phyloP scores from a whole-genome alignment of 2,888 invertebrate species.

The Fabriciana adippe region DNA sequence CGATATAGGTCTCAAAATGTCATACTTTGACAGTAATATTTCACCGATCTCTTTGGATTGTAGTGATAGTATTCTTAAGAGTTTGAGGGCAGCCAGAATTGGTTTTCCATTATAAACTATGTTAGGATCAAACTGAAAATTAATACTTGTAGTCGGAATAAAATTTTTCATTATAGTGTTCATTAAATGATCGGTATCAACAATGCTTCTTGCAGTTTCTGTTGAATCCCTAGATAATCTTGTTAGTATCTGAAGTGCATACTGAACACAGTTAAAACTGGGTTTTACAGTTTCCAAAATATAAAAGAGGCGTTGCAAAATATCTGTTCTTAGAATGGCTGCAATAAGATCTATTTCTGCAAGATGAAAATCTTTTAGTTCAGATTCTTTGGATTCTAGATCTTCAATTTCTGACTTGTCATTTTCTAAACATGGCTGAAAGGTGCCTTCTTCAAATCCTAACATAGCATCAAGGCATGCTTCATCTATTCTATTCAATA shows the following conservation, averaged over 20 bases:
- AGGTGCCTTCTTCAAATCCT: conserved; percentile 84
- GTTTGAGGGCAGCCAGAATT: conserved; percentile 86
- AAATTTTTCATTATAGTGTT: conserved; percentile 83
- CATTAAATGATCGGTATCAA: conserved; percentile 85
- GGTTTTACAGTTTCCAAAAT: conserved; percentile 88
- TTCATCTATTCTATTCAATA: conserved; percentile 91
- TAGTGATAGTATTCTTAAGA: conserved; percentile 87
- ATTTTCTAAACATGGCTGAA: conserved; percentile 83
- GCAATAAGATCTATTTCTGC: conserved; percentile 91
- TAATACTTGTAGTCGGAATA: conserved; percentile 70
- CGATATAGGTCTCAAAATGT: conserved; percentile 78
- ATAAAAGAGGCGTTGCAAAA: conserved; percentile 88
- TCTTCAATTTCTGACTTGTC: conserved; percentile 80
- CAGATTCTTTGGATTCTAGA: conserved; percentile 78
- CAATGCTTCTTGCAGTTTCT: conserved; percentile 84
- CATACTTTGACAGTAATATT: conserved; percentile 77
- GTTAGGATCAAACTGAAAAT: conserved; percentile 65
- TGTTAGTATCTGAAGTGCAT: conserved; percentile 89
- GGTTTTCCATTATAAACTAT: conserved; percentile 85
- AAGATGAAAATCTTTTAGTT: conserved; percentile 93
- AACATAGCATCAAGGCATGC: conserved; percentile 86
- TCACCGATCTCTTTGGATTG: conserved; percentile 81
- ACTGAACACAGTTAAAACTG: conserved; percentile 86
- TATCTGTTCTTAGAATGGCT: conserved; percentile 87
- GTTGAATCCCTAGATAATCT: conserved; percentile 90